Conservation (phyloP, 53 echinoderm and acorn worm genomes). For the Paelopatides confundens region DNA sequence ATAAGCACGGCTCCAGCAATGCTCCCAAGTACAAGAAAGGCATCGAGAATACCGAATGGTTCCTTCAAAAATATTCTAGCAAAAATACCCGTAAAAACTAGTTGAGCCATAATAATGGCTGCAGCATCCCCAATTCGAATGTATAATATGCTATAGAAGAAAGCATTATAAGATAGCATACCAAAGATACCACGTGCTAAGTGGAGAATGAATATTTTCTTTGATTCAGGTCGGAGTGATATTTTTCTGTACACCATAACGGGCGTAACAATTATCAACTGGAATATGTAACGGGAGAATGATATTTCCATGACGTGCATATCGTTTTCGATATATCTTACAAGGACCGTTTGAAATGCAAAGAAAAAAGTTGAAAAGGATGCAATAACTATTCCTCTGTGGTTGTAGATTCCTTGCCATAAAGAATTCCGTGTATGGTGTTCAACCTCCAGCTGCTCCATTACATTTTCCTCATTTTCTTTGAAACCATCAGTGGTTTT, state of each 20-base stretch:
- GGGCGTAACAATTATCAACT: not conserved
- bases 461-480: not conserved
- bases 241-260: not conserved
- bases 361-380: not conserved
- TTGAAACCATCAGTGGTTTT: not conserved
- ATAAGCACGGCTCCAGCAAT: not conserved
- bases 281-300: not conserved
- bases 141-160: conserved; percentile 6
- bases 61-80: conserved; percentile 23
- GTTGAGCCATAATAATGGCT: not conserved
- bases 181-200: not conserved
- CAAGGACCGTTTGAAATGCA: not conserved
- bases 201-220: not conserved
- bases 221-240: not conserved
- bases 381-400: not conserved
- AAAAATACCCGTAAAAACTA: not conserved
- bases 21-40: not conserved
- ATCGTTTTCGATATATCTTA: conserved; percentile 9
- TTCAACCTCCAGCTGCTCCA: not conserved
- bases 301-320: conserved; percentile 2
- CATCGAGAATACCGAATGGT: not conserved
- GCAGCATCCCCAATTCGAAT: not conserved
- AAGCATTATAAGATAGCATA: not conserved
- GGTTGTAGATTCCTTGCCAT: not conserved
- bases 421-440: not conserved